Conservation (phyloP, 2,113 vertebrate species). For the Sebastes fasciatus region DNA sequence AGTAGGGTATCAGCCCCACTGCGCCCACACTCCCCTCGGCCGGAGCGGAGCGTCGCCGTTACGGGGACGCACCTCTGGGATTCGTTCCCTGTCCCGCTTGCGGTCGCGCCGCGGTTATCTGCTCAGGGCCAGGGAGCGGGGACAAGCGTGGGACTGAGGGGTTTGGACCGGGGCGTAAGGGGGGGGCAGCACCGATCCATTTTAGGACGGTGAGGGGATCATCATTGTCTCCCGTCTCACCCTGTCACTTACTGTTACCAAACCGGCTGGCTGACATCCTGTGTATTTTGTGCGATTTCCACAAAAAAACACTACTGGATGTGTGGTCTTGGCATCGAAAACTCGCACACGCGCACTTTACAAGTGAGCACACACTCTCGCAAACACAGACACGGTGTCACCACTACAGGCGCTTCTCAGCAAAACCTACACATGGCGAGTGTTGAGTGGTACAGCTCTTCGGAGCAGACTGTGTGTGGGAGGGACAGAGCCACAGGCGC, state of each 20-base stretch:
- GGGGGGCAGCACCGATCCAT: constrained; percentile 68
- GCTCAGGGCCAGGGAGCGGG: constrained; percentile 79
- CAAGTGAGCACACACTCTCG: constrained; percentile 36
- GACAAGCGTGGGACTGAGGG: constrained; percentile 61
- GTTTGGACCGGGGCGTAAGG: constrained; percentile 51
- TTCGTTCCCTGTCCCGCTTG: constrained; percentile 60
- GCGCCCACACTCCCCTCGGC: constrained; percentile 66
- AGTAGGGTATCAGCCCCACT: constrained; percentile 67
- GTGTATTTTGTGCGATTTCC: constrained; percentile 52
- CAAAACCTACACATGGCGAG: constrained; percentile 76
- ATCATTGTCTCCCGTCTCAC: constrained; percentile 78
- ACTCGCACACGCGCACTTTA: constrained; percentile 58
- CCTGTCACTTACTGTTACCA: constrained; percentile 77
- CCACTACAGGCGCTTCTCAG: constrained; percentile 75
- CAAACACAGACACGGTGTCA: constrained; percentile 52
- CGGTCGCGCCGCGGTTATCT: constrained; percentile 73
- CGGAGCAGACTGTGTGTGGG: constrained; percentile 78
- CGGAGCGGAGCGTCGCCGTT: constrained; percentile 38
- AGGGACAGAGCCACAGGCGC: constrained; percentile 79
- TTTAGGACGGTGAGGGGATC: constrained; percentile 77
- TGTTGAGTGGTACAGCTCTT: constrained; percentile 66
- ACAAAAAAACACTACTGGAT: constrained; percentile 48
- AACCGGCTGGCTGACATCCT: constrained; percentile 53
- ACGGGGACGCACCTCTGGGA: constrained; percentile 68
- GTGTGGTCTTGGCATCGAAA: constrained; percentile 78